These are phyloP conservation scores for Parauchenoglanis ngamensis DNA, from an alignment of 2,797 vertebrate species.

Conservation along the genomic window DNA sequence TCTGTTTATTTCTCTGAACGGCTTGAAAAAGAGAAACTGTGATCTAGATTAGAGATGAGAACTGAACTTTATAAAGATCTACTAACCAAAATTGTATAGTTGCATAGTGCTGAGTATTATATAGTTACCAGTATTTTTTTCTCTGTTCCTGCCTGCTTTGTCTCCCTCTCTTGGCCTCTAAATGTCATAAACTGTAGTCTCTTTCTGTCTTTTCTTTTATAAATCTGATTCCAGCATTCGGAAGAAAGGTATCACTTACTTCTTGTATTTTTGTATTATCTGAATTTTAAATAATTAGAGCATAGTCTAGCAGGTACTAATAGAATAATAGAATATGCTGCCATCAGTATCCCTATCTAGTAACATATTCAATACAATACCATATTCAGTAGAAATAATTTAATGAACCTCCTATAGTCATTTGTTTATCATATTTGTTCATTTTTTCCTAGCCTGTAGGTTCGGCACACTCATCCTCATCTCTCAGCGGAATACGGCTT, in stretches of 20 bases:
- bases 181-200: not conserved
- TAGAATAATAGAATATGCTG: not conserved
- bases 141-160: slow-evolving; percentile 19
- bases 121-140: not conserved
- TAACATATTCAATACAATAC: no score
- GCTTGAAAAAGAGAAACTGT: not conserved
- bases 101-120: not conserved
- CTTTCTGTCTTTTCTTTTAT: not conserved
- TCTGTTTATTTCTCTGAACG: not conserved
- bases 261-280: not conserved
- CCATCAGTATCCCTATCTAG: not conserved
- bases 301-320: not conserved
- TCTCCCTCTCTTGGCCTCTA: slow-evolving; percentile 31
- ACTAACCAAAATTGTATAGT: slow-evolving; percentile 51
- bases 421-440: not conserved
- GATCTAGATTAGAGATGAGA: not conserved
- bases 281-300: not conserved
- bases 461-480: not conserved
- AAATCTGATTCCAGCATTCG: not conserved
- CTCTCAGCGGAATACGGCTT: not conserved
- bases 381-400: not conserved
- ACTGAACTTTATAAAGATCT: slow-evolving; percentile 46
- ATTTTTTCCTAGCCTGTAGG: not conserved
- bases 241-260: not conserved
- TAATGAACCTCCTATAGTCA: not conserved